Conservation (phyloP, 2,888 invertebrate species). For the Papilio elwesi region DNA sequence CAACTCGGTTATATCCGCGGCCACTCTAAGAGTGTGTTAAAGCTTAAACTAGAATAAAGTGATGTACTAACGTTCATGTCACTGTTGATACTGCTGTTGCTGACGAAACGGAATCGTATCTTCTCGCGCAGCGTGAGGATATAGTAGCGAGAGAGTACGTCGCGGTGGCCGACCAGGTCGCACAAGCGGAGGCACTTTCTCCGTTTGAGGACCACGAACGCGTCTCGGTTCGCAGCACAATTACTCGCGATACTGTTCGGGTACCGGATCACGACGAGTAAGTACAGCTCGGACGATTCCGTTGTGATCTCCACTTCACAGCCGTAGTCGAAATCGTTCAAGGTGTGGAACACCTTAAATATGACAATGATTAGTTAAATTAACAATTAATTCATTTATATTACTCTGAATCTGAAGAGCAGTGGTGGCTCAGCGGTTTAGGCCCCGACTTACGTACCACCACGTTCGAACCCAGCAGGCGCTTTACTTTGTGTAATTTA, state of each 20-base stretch:
- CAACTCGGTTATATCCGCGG: too few relatives aligned
- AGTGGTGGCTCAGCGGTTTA: too few relatives aligned
- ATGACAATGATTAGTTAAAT: slow-evolving; percentile 2
- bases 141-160: slow-evolving; percentile 55
- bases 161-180: slow-evolving; percentile 51
- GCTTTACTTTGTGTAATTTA: too few relatives aligned
- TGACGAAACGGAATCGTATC: slow-evolving; percentile 65
- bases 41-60: background rate
- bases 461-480: too few relatives aligned
- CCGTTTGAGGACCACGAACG: slow-evolving; percentile 62
- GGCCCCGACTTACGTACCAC: too few relatives aligned
- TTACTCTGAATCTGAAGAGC: too few relatives aligned
- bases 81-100: slow-evolving; percentile 73
- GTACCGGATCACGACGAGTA: slow-evolving; percentile 66
- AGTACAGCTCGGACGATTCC: slow-evolving; percentile 45
- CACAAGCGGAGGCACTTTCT: slow-evolving; percentile 61
- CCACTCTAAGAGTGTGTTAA: too few relatives aligned
- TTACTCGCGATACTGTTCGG: slow-evolving; percentile 60
- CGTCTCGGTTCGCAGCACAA: slow-evolving; percentile 61
- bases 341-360: slow-evolving; percentile 66
- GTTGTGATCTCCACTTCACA: slow-evolving; percentile 68
- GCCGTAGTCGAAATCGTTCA: slow-evolving; percentile 65
- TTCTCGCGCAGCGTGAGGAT: slow-evolving; percentile 56
- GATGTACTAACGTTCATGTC: slow-evolving; percentile 65
- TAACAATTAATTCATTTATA: too few relatives aligned